A percentile compares a stretch with the other conserved stretches of the same genome.
phyloP scores from a whole-genome alignment of 2,113 vertebrate genomes.

The Sclerurus mexicanus region DNA sequence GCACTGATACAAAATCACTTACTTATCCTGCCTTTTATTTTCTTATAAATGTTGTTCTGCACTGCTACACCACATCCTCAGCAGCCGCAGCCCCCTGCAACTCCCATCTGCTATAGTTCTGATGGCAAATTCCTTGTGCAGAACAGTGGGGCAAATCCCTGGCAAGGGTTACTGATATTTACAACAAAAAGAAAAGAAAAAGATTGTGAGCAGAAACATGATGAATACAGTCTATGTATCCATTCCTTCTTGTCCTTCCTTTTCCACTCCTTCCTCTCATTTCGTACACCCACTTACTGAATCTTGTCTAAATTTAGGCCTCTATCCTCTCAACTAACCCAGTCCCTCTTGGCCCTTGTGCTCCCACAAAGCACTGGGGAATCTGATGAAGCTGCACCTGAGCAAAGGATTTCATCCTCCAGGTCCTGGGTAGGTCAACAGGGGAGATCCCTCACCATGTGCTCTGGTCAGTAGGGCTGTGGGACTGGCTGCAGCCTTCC shows the following conservation, averaged over 20 bases:
- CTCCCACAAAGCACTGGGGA: background rate
- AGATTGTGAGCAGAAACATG: background rate
- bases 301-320: background rate
- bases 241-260: background rate
- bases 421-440: fast-evolving
- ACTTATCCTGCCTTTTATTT: background rate
- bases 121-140: background rate
- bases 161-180: background rate
- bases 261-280: background rate
- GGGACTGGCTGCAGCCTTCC: background rate
- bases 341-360: background rate
- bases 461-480: background rate
- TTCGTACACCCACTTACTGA: background rate
- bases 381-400: background rate
- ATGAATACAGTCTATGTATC: background rate
- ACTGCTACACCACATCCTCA: fast-evolving
- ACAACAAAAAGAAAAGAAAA: background rate
- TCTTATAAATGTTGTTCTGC: background rate
- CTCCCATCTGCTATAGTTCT: background rate
- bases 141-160: background rate
- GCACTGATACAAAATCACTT: background rate
- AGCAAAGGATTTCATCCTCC: background rate
- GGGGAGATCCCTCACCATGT: background rate
- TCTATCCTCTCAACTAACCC: background rate
- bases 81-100: background rate